These are phyloP conservation scores for Riptortus pedestris DNA, from an alignment of 1,140 invertebrate species.

Conservation along the genomic window DNA sequence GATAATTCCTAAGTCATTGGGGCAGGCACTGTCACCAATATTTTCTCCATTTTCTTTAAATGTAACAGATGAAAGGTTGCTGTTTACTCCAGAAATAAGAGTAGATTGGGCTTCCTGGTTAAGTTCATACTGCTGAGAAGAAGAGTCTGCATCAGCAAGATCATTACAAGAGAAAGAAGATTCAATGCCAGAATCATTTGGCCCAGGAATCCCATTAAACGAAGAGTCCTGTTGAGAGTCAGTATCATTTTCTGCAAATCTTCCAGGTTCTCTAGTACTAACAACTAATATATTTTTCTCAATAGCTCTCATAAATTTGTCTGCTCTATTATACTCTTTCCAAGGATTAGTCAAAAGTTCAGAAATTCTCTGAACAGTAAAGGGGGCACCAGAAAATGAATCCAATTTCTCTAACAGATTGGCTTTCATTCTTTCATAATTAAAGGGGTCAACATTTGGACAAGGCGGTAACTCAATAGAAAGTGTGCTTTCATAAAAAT, in stretches of 20 bases:
- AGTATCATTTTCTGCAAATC: constrained; percentile 19
- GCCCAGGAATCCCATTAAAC: constrained; percentile 28
- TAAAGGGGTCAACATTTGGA: constrained; percentile 83
- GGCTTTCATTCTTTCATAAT: constrained; percentile 79
- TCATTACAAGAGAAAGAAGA: constrained; percentile 23
- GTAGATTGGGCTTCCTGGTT: background rate
- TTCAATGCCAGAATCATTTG: constrained; percentile 25
- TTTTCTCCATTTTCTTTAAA: background rate
- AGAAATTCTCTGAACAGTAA: constrained; percentile 91
- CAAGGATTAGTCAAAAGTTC: constrained; percentile 80
- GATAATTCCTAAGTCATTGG: background rate
- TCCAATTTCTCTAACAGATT: constrained; percentile 75
- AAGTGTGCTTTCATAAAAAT: constrained; percentile 71
- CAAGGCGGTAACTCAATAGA: constrained; percentile 62
- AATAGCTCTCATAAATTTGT: constrained; percentile 91
- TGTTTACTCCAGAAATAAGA: background rate
- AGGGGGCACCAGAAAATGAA: constrained; percentile 77
- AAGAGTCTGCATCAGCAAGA: constrained; percentile 18
- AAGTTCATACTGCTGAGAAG: background rate
- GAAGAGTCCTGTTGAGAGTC: constrained; percentile 22
- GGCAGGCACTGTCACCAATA: background rate
- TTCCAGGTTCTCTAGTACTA: constrained; percentile 80
- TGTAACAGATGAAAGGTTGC: background rate
- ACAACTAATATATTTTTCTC: constrained; percentile 92
- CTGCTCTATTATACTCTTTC: constrained; percentile 89